Evolutionary conservation across 2,888 invertebrate species (phyloP).

Genomic region (Argyresthia albistria): DNA sequence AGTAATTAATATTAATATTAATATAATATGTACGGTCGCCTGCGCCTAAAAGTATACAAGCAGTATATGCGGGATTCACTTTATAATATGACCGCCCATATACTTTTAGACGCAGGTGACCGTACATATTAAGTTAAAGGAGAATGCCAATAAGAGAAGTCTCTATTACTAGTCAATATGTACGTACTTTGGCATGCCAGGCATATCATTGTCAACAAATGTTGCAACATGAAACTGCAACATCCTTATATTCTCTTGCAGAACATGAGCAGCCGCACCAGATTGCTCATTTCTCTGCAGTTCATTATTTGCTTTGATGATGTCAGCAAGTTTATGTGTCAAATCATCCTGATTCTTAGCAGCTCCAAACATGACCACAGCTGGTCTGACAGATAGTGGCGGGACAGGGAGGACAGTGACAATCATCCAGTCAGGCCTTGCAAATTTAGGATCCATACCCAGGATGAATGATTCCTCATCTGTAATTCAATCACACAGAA

Average conservation of each 20-base stretch:
- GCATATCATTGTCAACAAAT: slow-evolving; percentile 98
- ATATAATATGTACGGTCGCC: background rate
- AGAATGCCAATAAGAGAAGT: background rate
- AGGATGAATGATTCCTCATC: slow-evolving; percentile 97
- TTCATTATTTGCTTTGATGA: slow-evolving; percentile 98
- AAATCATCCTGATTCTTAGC: slow-evolving; percentile 99
- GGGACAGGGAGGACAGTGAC: slow-evolving; percentile 97
- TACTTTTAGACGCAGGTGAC: too few species aligned
- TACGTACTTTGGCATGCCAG: slow-evolving; percentile 89
- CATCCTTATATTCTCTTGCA: slow-evolving; percentile 97
- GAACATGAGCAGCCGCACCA: slow-evolving; percentile 97
- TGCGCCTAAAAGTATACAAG: slow-evolving; percentile 5
- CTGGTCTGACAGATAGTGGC: slow-evolving; percentile 95
- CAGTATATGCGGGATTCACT: too few species aligned
- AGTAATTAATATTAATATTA: too few species aligned
- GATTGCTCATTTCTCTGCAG: slow-evolving; percentile 94
- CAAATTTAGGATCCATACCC: slow-evolving; percentile 97
- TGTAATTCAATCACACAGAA: slow-evolving; percentile 17
- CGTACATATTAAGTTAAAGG: too few species aligned
- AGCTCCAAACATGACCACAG: slow-evolving; percentile 99
- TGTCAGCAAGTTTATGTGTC: slow-evolving; percentile 98
- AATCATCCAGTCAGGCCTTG: slow-evolving; percentile 99
- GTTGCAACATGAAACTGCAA: slow-evolving; percentile 99
- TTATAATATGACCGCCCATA: too few species aligned
- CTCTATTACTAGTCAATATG: background rate